Base-by-base conservation (phyloP, 2,888 invertebrate genomes). In the Drosophila infuscata region DNA sequence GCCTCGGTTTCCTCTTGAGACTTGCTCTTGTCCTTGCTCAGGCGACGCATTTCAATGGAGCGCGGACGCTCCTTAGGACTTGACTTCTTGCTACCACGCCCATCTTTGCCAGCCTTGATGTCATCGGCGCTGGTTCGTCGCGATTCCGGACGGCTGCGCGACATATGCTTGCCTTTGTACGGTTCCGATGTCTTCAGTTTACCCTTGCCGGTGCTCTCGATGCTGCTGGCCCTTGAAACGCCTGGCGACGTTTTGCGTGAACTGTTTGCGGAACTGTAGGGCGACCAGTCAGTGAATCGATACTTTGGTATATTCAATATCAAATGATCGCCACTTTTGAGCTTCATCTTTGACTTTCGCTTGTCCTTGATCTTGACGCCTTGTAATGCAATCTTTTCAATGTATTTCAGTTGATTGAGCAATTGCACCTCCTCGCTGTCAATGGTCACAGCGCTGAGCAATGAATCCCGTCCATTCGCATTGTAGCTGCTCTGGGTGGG, bases 1-100 rank as follows among this genome's bases (percentile, higher is more conserved):
- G 95, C 95, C 82, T 96, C 96, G 73, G 95, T 95, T 77, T 96
- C 96, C 90, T 96, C 96, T 91, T 95, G 96, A 1, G 96, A 96
- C 89, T 95, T 96, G 6, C 95, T 95, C 74, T 96, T 94, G 91
- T 96, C 96, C 60, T 91, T 92, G 70, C 91, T 92, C 15, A 93
- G 70, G 1, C 90, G 86, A 15, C 92, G 91, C 93, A 78, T 95
- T 86, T 96, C 96, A 68, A 96, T 93, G 0, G 96, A 96, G 83
- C 95, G 95, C 0, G 96, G 95, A 76, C 95, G 95, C 91, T 96
- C 96, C 89, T 95, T 95, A 0, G 95, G 94, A 59, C 94, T 93
- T 35, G 89, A 94, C 90, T 93, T 96, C 94, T 91, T 92, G 51
- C 90, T 92, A 9, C 91, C 87, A 49, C 91, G 84, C 5, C 78